Base-by-base conservation (phyloP, 2,797 vertebrate species). In the Anomalospiza imberbis region DNA sequence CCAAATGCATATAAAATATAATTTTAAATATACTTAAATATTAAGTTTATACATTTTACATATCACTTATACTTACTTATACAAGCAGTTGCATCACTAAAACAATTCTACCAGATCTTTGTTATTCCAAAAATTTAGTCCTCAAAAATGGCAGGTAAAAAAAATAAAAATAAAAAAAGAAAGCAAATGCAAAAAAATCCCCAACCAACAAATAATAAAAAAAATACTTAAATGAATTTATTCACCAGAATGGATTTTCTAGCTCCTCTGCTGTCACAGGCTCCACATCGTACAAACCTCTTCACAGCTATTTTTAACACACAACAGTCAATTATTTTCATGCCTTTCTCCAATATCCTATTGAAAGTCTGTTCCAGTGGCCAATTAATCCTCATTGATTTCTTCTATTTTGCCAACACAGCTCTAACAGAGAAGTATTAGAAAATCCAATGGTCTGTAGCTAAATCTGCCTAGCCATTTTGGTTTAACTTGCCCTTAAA, bases 361-460 rank as follows among this genome's bases (percentile, higher is more conserved):
- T 40, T 85, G 76, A 34, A 94, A 83, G n/a, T 48, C 65, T 88
- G 29, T 74, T 77, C 7, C 2, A 83, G 58, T 31, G 28, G 38
- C 62, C 61, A 90, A 91, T 79, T 87, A 94, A 86, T 79, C 7
- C 9, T 50, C n/a, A 96, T 32, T 58, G 84, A 94, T 88, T 81
- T 87, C n/a, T 90, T 76, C 84, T 79, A 55, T 86, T 95, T 94
- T 91, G 77, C 77, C 70, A 96, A 91, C 57, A 92, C 31, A 86
- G 38, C 31, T 87, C 20, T 86, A 84, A 36, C 25, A 92, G 18
- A 44, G 13, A 78, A 83, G 18, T 45, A 57, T 58, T 45, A 95
- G 28, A 89, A 92, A 94, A 89, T 61, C n/a, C 60, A 68, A 10
- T 10, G 28, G 18, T 84, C 17, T 26, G 24, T 17, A 85, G 21